These are phyloP conservation scores for Actinia tenebrosa DNA, from an alignment of 64 coral and sea anemone species.

Conservation along the genomic window DNA sequence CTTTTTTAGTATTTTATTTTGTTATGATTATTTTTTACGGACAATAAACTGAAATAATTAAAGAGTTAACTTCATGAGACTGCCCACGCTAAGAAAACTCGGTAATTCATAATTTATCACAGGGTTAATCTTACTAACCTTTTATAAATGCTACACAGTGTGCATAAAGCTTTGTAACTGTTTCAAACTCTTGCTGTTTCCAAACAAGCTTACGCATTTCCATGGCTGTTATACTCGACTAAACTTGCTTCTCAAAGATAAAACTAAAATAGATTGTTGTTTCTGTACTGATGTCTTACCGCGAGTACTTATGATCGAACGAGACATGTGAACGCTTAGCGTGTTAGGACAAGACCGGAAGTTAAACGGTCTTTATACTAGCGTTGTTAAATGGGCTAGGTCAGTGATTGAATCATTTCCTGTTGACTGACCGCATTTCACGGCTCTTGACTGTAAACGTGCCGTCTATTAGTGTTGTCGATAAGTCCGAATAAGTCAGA, in stretches of 20 bases:
- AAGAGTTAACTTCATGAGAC: too few relatives aligned
- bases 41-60: too few relatives aligned
- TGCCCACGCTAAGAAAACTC: too few relatives aligned
- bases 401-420: background rate
- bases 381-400: background rate
- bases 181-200: background rate
- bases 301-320: background rate
- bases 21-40: background rate
- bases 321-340: too few relatives aligned
- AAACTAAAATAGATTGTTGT: too few relatives aligned
- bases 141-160: background rate
- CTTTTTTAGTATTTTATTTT: background rate
- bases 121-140: background rate
- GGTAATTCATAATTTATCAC: background rate
- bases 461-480: background rate
- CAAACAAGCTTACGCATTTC: background rate
- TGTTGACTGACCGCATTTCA: background rate
- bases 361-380: background rate
- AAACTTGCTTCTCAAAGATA: background rate
- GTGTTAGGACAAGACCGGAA: background rate
- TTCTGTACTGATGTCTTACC: background rate
- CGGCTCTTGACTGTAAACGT: background rate
- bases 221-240: background rate
- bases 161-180: background rate
- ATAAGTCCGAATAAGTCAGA: too few relatives aligned